Conservation (phyloP, 1,140 invertebrate species). For the Liolophura sinensis region DNA sequence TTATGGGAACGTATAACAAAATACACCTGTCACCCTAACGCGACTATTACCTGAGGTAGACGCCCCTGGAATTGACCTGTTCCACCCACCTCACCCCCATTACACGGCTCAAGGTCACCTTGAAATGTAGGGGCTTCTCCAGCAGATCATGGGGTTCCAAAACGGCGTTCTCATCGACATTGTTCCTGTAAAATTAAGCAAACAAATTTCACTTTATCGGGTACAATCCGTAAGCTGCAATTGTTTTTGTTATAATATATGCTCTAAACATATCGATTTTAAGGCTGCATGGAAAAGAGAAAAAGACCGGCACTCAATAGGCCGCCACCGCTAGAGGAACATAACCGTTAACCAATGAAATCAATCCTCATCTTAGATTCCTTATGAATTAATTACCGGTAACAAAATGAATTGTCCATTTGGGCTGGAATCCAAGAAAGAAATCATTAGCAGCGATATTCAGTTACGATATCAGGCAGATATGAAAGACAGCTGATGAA, state of each 20-base stretch:
- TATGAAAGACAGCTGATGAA: not conserved
- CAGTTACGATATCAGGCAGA: not conserved
- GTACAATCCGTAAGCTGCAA: not conserved
- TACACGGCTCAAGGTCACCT: constrained; percentile 25
- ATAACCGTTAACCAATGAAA: too few species aligned
- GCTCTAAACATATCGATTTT: not conserved
- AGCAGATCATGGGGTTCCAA: constrained; percentile 34
- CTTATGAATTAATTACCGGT: not conserved
- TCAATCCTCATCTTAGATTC: not conserved
- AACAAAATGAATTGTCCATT: not conserved
- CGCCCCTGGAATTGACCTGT: constrained; percentile 30
- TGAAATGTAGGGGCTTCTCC: constrained; percentile 25
- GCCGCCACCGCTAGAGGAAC: too few species aligned
- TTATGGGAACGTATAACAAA: not conserved
- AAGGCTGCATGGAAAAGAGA: not conserved
- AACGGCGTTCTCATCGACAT: constrained; percentile 26
- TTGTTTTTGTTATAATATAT: not conserved
- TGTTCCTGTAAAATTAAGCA: not conserved
- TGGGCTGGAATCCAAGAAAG: not conserved
- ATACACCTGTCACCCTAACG: not conserved
- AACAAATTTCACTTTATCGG: not conserved
- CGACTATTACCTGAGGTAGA: constrained; percentile 29
- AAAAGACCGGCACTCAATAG: not conserved
- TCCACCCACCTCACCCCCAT: constrained; percentile 38
- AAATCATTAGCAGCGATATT: not conserved